A percentile compares a stretch with the other conserved stretches of the same genome.
These are phyloP conservation scores for Cephalopterus ornatus DNA, from an alignment of 2,113 vertebrate species.

Conservation along the genomic window DNA sequence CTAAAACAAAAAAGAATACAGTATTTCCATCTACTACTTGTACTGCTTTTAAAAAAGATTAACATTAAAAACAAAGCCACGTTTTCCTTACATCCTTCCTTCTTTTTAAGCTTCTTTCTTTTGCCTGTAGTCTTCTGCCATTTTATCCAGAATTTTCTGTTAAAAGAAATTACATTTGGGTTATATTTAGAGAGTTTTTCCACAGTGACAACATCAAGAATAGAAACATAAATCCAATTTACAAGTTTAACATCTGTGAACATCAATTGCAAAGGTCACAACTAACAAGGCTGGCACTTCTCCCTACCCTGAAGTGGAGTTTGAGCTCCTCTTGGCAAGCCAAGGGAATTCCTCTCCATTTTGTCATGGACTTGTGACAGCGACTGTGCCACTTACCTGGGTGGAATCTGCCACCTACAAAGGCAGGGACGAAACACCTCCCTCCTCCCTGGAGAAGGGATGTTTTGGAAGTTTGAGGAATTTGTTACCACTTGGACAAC, in stretches of 20 bases:
- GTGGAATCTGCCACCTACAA: not conserved
- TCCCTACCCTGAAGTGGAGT: not conserved
- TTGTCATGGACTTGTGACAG: not conserved
- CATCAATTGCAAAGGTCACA: accelerated
- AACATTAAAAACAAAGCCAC: constrained; percentile 81
- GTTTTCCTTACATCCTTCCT: constrained; percentile 65
- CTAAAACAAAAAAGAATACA: constrained; percentile 79
- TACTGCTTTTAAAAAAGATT: constrained; percentile 78
- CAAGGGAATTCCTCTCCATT: not conserved
- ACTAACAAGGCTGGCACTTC: not conserved
- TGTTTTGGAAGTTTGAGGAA: not conserved
- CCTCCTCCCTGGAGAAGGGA: not conserved
- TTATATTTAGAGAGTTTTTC: not conserved
- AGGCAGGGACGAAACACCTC: not conserved
- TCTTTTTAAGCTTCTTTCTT: constrained; percentile 75
- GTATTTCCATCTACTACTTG: constrained; percentile 71
- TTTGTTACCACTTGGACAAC: not conserved
- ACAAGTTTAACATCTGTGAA: not conserved
- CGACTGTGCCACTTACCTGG: not conserved
- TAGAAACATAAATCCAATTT: not conserved
- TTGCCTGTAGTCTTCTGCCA: constrained; percentile 78
- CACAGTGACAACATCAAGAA: not conserved
- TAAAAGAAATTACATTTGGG: not conserved
- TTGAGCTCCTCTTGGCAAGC: not conserved
- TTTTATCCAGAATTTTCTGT: constrained; percentile 83